These are phyloP conservation scores for Castor canadensis DNA, from an alignment of 2,113 vertebrate genomes.

Conservation along the genomic window DNA sequence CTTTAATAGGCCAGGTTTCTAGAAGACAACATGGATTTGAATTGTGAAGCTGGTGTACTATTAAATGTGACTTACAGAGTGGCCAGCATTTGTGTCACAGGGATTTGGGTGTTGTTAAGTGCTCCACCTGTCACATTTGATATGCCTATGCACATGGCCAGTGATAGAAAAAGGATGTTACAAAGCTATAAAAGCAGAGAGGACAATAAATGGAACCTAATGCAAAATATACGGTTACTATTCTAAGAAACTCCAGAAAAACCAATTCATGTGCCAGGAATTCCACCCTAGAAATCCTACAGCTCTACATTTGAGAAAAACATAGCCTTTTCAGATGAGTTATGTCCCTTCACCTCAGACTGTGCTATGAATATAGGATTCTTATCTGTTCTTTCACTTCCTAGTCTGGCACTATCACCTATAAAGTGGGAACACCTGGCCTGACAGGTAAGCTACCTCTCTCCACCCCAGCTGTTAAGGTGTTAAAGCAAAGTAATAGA, in stretches of 20 bases:
- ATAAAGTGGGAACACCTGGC: not conserved
- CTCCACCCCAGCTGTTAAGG: not conserved
- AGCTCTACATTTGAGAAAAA: not conserved
- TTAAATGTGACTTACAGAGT: not conserved
- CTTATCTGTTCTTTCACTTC: not conserved
- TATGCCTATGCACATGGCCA: not conserved
- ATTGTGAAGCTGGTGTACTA: not conserved
- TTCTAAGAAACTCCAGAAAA: not conserved
- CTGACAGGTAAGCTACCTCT: not conserved
- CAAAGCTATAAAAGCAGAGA: not conserved
- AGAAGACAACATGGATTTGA: not conserved
- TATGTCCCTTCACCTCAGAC: not conserved
- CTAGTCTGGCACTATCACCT: not conserved
- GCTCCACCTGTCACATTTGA: not conserved
- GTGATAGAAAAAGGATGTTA: not conserved
- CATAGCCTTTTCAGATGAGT: not conserved
- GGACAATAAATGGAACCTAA: not conserved
- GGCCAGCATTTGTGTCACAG: not conserved
- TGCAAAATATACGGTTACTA: not conserved
- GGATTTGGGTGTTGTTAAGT: not conserved
- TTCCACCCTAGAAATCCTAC: not conserved
- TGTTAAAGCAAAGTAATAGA: not conserved
- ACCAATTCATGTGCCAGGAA: not conserved
- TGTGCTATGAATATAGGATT: not conserved
- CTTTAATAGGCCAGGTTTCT: not conserved